Base-by-base conservation (phyloP, 2,888 invertebrate species). In the Dascillus cervinus region DNA sequence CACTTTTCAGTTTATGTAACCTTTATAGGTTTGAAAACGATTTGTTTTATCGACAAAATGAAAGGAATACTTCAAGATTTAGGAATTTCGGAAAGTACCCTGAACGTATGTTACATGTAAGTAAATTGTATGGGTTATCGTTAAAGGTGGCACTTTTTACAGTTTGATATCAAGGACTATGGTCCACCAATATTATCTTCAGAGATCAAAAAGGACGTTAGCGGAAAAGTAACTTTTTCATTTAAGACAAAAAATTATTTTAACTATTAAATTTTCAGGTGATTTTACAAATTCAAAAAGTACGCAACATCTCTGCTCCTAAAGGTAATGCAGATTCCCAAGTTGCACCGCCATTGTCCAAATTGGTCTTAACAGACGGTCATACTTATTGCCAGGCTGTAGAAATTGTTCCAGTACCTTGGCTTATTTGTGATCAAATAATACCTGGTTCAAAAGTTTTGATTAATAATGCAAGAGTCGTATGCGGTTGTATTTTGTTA, bases 401-500 rank as follows among this genome's bases (percentile, higher is more conserved):
- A 36, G 91, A 92, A 66, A 69, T 81, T 35, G 80, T 79, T 50
- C 70, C 75, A 26, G 77, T 90, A 44, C 64, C 78, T 22, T 70
- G 71, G 34, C 65, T 90, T 33, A 83, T 81, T 60, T 68, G 85
- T 19, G 55, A 59, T 32, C 84, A 87, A 54, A 88, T 89, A 8
- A 81, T 88, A n/a, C 91, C 91, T 1, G 94, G 94, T 22, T 86
- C 88, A 17, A 94, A 94, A 64, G 55, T 94, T 23, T 68, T 70
- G 27, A 58, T 82, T 10, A 69, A 72, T 26, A 70, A 79, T 19
- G 77, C 79, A 32, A 81, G 82, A 39, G 43, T 64, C 26, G 27
- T 37, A 10, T 57, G 56, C 44, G 85, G 87, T 21, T 79, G 83
- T 44, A 62, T 91, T 22, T 70, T 88, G 52, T 62, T 94, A 32